Conservation (phyloP, 2,888 invertebrate species). For the Cantharis rufa region DNA sequence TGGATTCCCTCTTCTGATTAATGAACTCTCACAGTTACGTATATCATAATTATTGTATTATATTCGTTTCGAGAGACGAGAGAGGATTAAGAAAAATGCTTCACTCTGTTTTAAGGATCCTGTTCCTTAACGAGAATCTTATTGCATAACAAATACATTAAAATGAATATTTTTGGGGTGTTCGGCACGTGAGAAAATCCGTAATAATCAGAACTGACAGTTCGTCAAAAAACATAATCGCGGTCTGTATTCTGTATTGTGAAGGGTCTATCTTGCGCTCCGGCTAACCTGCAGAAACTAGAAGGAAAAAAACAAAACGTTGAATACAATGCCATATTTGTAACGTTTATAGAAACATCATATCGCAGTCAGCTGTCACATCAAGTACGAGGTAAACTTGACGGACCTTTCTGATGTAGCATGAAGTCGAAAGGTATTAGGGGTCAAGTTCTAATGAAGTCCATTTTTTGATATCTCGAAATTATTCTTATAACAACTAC, state of each 20-base stretch:
- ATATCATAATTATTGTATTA: not conserved
- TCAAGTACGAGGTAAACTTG: constrained; percentile 33
- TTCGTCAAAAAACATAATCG: constrained; percentile 36
- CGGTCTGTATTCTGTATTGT: constrained; percentile 24
- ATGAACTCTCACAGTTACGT: not conserved
- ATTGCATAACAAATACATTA: constrained; percentile 28
- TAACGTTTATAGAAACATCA: constrained; percentile 46
- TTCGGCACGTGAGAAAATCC: constrained; percentile 34
- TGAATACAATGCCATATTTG: constrained; percentile 42
- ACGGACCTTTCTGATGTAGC: constrained; percentile 28
- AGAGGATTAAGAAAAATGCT: not conserved
- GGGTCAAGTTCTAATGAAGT: not conserved
- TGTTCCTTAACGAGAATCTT: constrained; percentile 30
- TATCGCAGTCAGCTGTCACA: constrained; percentile 39
- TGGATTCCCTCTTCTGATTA: not conserved
- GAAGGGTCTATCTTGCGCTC: constrained; percentile 17
- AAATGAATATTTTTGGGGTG: constrained; percentile 6
- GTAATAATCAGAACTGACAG: constrained; percentile 41
- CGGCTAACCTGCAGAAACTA: constrained; percentile 18
- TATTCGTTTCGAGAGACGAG: not conserved
- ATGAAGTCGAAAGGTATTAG: not conserved
- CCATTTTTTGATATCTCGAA: not conserved
- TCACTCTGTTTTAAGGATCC: constrained; percentile 4
- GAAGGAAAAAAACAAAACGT: constrained; percentile 32
- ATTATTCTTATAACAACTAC: not conserved